phyloP scores from a whole-genome alignment of 2,797 vertebrate species.

The Prionace glauca region DNA sequence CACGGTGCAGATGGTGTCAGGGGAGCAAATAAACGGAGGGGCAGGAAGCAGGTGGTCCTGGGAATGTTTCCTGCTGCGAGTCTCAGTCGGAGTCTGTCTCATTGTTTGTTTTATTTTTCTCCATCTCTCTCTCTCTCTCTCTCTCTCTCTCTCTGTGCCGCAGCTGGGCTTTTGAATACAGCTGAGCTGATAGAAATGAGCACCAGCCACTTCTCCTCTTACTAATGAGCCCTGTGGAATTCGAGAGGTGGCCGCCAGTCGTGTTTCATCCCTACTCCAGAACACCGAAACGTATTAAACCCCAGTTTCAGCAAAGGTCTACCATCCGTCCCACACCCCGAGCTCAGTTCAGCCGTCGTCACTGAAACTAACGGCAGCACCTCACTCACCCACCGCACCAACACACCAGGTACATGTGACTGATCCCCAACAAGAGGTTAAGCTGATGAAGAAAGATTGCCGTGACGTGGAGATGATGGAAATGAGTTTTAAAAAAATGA shows the following conservation, averaged over 20 bases:
- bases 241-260: neutral
- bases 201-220: neutral
- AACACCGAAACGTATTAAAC: neutral
- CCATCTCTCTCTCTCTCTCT: constrained; percentile 39
- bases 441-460: no score
- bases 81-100: constrained; percentile 46
- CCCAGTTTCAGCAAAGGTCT: neutral
- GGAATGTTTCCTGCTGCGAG: constrained; percentile 70
- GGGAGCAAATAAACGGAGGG: constrained; percentile 59
- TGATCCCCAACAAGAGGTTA: no score
- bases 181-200: constrained; percentile 54
- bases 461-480: no score
- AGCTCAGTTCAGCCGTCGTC: no score
- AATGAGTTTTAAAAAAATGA: no score
- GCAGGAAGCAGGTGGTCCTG: constrained; percentile 72
- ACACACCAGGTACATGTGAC: no score
- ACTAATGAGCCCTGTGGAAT: neutral
- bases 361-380: no score
- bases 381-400: no score
- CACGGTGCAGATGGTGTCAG: constrained; percentile 62
- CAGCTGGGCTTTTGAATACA: constrained; percentile 60
- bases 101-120: constrained; percentile 51
- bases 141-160: constrained; percentile 44
- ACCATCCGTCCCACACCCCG: neutral
- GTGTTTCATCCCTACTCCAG: neutral